A percentile compares a stretch with the other conserved stretches of the same genome.
Evolutionary conservation across 2,113 vertebrate species (phyloP).

Genomic region (Rana temporaria): DNA sequence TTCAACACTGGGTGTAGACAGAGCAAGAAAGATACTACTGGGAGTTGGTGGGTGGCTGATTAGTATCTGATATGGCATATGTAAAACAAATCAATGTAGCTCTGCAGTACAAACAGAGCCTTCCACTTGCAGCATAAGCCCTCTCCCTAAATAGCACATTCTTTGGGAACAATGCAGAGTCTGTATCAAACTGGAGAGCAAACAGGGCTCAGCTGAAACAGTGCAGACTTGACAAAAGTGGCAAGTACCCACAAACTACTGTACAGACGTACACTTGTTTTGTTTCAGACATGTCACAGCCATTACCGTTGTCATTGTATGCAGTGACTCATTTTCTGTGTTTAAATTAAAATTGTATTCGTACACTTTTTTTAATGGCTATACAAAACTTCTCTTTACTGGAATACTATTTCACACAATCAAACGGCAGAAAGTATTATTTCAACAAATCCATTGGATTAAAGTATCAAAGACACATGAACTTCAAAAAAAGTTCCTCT

Average conservation of each 20-base stretch:
- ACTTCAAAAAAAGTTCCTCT: too few relatives aligned
- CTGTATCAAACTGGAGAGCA: slow-evolving; percentile 19
- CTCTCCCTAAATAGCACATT: slow-evolving; percentile 47
- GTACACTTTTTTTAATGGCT: too few relatives aligned
- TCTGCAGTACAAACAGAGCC: slow-evolving; percentile 39
- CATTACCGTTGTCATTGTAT: slow-evolving; percentile 17
- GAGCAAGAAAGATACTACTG: slow-evolving; percentile 28
- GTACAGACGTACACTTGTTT: slow-evolving; percentile 16
- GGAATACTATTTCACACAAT: neutral
- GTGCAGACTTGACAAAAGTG: slow-evolving; percentile 26
- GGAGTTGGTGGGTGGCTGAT: slow-evolving; percentile 50
- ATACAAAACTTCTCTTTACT: neutral
- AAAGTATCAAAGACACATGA: too few relatives aligned
- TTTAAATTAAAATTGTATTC: neutral
- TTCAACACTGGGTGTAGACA: slow-evolving; percentile 20
- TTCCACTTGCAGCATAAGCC: slow-evolving; percentile 27
- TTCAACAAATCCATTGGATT: neutral
- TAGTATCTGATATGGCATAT: slow-evolving; percentile 49
- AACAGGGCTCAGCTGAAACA: neutral
- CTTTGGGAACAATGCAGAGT: slow-evolving; percentile 40
- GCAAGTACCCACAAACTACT: slow-evolving; percentile 28
- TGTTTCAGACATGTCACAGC: slow-evolving; percentile 30
- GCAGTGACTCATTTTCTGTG: neutral
- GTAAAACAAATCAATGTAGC: slow-evolving; percentile 49
- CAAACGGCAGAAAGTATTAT: neutral